Conservation (phyloP, 2,797 vertebrate species). For the Pagetopsis macropterus region DNA sequence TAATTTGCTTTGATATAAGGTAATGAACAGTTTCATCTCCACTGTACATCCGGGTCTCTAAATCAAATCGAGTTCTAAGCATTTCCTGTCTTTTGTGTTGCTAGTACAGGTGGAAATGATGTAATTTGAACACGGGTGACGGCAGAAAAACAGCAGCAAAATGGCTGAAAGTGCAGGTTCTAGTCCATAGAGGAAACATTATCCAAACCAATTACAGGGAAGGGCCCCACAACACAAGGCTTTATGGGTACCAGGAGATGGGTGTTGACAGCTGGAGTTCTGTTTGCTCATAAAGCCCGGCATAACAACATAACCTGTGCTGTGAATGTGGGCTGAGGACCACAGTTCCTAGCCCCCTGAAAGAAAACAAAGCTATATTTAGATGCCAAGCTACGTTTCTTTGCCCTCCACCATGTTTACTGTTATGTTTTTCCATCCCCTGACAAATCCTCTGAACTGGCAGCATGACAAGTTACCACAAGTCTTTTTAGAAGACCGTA, state of each 20-base stretch:
- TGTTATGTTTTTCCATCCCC: background rate
- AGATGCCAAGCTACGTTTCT: slow-evolving; percentile 23
- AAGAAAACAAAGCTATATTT: slow-evolving; percentile 12
- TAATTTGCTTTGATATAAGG: too few species aligned
- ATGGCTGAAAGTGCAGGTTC: slow-evolving; percentile 39
- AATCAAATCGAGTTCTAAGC: background rate
- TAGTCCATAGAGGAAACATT: slow-evolving; percentile 36
- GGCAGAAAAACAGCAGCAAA: slow-evolving; percentile 22
- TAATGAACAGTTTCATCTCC: too few species aligned
- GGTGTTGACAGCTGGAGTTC: slow-evolving; percentile 50
- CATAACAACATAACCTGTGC: slow-evolving; percentile 20
- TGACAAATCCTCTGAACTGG: slow-evolving; percentile 16
- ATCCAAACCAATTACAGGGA: slow-evolving; percentile 55
- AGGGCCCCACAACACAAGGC: slow-evolving; percentile 40
- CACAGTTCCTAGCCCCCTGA: slow-evolving; percentile 2
- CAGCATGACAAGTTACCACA: slow-evolving; percentile 16
- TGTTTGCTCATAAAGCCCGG: slow-evolving; percentile 39
- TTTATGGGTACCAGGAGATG: slow-evolving; percentile 46
- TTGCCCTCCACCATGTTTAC: background rate
- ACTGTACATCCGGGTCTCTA: too few species aligned
- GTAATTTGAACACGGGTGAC: slow-evolving; percentile 12
- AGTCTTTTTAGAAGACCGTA: background rate
- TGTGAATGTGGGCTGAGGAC: slow-evolving; percentile 17
- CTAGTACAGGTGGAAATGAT: slow-evolving; percentile 3
- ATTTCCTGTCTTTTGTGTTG: slow-evolving; percentile 19